phyloP scores from a whole-genome alignment of 2,797 vertebrate genomes.

The Sylvilagus floridanus region DNA sequence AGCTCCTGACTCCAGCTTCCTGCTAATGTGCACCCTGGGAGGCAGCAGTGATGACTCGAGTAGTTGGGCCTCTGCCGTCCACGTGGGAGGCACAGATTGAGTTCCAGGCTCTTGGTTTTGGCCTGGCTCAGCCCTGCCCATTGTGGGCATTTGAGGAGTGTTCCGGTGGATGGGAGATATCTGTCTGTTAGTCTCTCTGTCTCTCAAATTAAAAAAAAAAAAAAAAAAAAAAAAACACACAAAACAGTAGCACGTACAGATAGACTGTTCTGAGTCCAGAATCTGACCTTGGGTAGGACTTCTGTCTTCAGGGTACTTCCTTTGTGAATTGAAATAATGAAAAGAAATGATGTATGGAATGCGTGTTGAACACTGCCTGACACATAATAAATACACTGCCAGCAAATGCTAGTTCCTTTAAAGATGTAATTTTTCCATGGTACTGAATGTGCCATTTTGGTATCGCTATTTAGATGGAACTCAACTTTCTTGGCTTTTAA shows the following conservation, averaged over 20 bases:
- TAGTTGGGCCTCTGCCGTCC: not conserved
- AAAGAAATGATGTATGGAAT: not conserved
- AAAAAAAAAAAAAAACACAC: too few relatives aligned
- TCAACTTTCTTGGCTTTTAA: slow-evolving; percentile 42
- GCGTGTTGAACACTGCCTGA: not conserved
- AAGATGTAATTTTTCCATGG: slow-evolving; percentile 36
- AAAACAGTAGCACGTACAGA: not conserved
- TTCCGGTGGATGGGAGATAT: too few relatives aligned
- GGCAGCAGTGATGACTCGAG: not conserved
- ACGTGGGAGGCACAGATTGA: too few relatives aligned
- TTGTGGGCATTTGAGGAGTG: too few relatives aligned
- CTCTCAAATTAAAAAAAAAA: too few relatives aligned
- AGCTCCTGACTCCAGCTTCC: too few relatives aligned
- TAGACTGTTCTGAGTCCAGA: not conserved
- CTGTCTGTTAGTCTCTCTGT: too few relatives aligned
- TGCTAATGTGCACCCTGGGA: too few relatives aligned
- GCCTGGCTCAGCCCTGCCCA: too few relatives aligned
- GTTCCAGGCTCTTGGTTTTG: too few relatives aligned
- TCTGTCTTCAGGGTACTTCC: not conserved
- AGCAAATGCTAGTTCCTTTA: not conserved
- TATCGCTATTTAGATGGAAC: not conserved
- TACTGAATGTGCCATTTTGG: slow-evolving; percentile 42
- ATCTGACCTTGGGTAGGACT: not conserved
- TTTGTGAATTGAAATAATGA: not conserved
- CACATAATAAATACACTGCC: not conserved